phyloP scores from a whole-genome alignment of 2,113 vertebrate genomes.

The Myotis lucifugus region DNA sequence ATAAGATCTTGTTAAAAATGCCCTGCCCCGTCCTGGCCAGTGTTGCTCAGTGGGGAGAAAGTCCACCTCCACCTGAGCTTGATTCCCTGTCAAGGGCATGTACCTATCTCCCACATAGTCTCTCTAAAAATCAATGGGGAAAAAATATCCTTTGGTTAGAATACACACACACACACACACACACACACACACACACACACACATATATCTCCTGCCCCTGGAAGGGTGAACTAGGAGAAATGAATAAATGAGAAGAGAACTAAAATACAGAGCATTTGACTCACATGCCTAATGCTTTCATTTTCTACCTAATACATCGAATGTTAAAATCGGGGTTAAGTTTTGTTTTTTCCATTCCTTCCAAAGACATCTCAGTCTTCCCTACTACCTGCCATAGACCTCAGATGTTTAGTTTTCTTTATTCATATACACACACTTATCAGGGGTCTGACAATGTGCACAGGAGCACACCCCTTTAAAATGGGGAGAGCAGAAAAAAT shows the following conservation, averaged over 20 bases:
- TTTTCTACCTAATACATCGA: not conserved
- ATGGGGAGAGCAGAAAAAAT: not conserved
- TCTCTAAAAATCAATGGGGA: no score
- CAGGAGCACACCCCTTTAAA: not conserved
- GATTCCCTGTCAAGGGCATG: no score
- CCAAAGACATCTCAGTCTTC: not conserved
- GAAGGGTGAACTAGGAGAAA: not conserved
- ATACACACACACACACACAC: no score
- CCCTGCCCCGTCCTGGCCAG: not conserved
- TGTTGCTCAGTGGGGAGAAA: no score
- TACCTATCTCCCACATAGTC: no score
- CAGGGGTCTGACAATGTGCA: not conserved
- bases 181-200: no score
- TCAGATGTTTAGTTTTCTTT: not conserved
- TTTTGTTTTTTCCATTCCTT: not conserved
- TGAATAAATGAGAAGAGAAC: not conserved
- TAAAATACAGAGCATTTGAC: not conserved
- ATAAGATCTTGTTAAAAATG: not conserved
- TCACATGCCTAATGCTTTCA: not conserved
- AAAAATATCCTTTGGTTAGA: no score
- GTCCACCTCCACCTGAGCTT: no score
- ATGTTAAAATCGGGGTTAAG: not conserved
- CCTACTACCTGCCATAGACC: not conserved
- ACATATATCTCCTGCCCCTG: no score
- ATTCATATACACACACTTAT: not conserved